phyloP scores from a whole-genome alignment of 2,113 vertebrate genomes.

The Deroptyus accipitrinus region DNA sequence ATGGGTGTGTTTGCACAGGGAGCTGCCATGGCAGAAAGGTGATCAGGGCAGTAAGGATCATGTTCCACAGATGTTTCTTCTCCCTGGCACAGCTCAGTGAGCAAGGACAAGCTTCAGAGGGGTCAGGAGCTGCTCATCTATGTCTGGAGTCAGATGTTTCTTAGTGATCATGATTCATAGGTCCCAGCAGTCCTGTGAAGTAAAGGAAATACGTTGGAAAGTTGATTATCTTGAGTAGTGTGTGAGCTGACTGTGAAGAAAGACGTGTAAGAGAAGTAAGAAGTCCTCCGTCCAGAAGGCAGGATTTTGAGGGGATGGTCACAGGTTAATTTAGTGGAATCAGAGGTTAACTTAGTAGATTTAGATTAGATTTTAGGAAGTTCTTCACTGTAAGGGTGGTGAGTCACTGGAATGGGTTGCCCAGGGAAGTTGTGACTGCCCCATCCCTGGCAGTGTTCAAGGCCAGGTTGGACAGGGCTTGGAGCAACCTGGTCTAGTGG shows the following conservation, averaged over 20 bases:
- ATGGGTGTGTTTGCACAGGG: neutral
- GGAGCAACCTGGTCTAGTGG: neutral
- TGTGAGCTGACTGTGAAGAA: neutral
- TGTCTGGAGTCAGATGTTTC: neutral
- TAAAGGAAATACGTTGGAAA: neutral
- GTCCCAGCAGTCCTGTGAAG: neutral
- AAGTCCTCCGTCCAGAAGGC: neutral
- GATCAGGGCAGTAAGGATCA: neutral
- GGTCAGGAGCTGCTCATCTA: neutral
- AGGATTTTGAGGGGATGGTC: neutral
- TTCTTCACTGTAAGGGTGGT: neutral
- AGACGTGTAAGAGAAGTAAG: neutral
- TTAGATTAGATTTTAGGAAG: neutral
- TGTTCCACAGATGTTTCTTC: neutral
- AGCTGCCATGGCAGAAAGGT: neutral
- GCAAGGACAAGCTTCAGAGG: neutral
- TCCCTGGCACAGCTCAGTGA: fast-evolving
- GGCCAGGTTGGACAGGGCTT: neutral
- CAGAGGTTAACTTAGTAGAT: neutral
- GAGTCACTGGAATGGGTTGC: neutral
- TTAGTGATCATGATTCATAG: fast-evolving
- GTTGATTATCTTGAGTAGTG: neutral
- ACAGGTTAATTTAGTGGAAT: neutral
- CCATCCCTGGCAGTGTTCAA: neutral
- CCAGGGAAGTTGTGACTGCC: neutral